Conservation (phyloP, 1,140 invertebrate species). For the Manduca sexta region DNA sequence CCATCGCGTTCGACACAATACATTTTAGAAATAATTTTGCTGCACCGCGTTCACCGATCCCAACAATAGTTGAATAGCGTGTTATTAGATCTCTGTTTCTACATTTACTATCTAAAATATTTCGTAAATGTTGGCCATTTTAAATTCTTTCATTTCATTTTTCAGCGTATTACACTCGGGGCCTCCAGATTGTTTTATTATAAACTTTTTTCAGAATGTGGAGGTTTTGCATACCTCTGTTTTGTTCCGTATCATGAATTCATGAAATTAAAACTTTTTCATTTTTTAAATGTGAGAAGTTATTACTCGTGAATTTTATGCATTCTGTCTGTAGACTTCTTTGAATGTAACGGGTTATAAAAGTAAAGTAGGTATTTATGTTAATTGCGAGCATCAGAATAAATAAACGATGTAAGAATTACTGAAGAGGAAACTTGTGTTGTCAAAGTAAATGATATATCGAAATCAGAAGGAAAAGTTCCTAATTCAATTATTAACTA, state of each 20-base stretch:
- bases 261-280: conserved; percentile 33
- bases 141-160: conserved; percentile 49
- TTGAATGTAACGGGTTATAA: conserved; percentile 57
- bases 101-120: conserved; percentile 27
- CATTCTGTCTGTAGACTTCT: conserved; percentile 16
- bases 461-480: too few relatives aligned
- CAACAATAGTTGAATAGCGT: too few relatives aligned
- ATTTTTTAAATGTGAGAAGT: conserved; percentile 34
- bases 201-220: conserved; percentile 47
- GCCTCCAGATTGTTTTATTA: conserved; percentile 54
- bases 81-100: conserved; percentile 1
- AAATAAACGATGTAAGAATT: too few relatives aligned
- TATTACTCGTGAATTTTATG: conserved; percentile 29
- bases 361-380: too few relatives aligned
- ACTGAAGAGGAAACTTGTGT: too few relatives aligned
- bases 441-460: too few relatives aligned
- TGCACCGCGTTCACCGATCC: too few relatives aligned
- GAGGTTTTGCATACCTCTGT: conserved; percentile 44
- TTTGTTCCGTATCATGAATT: conserved; percentile 52
- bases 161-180: conserved; percentile 40
- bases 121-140: conserved; percentile 44
- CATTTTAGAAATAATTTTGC: too few relatives aligned
- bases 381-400: too few relatives aligned
- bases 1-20: too few relatives aligned
- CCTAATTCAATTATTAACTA: too few relatives aligned